A percentile compares a stretch with the other conserved stretches of the same genome.
phyloP scores from a whole-genome alignment of 2,888 invertebrate species.

The Pemphredon lugubris region DNA sequence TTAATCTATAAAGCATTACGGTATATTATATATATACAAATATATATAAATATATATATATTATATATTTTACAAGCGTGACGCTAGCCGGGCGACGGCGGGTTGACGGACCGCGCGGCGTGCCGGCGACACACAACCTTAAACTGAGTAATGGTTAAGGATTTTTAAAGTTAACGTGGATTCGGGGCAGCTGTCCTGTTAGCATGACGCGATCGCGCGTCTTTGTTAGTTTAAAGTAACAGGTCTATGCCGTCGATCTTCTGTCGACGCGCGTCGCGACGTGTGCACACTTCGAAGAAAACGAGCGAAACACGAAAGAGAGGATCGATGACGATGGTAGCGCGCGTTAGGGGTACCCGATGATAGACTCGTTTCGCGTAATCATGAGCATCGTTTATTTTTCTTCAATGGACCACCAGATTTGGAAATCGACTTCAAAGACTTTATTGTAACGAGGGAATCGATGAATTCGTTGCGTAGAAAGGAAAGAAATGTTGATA shows the following conservation, averaged over 20 bases:
- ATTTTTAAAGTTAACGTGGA: constrained; percentile 71
- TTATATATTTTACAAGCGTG: constrained; percentile 75
- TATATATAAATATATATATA: constrained; percentile 55
- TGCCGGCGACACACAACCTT: constrained; percentile 59
- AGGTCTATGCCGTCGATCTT: constrained; percentile 5
- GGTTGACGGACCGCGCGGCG: constrained; percentile 48
- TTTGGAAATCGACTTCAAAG: too few species aligned
- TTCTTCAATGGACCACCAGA: too few species aligned
- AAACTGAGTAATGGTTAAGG: constrained; percentile 72
- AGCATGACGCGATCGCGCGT: constrained; percentile 14
- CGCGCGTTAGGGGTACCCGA: constrained; percentile 26
- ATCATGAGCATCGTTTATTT: too few species aligned
- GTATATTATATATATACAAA: constrained; percentile 65
- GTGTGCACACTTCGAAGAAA: constrained; percentile 12
- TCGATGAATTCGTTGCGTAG: too few species aligned
- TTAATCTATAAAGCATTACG: constrained; percentile 69
- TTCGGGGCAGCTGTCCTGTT: constrained; percentile 41
- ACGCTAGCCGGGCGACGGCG: constrained; percentile 61
- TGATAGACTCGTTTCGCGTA: too few species aligned
- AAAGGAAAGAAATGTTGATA: too few species aligned
- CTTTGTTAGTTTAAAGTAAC: constrained; percentile 32
- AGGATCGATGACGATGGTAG: constrained; percentile 41
- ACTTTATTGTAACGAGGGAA: too few species aligned
- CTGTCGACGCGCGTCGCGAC: constrained; percentile 13
- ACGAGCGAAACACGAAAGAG: background rate